Conservation (phyloP, 2,888 invertebrate genomes). For the Pollenia angustigena region DNA sequence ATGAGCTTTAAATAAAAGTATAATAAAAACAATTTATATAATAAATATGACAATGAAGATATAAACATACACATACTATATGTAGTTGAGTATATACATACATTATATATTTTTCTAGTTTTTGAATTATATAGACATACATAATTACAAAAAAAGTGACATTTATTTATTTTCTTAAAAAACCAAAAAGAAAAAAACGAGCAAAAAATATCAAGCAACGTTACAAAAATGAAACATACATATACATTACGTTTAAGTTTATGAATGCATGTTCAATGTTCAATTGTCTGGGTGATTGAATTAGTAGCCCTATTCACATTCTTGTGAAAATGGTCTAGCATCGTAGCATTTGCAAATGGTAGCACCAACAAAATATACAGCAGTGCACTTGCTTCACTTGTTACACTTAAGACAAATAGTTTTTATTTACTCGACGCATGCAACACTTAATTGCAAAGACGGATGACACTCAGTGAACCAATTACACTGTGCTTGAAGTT, state of each 20-base stretch:
- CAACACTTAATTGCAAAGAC: no score
- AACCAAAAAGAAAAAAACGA: slow-evolving; percentile 19
- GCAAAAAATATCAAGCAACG: slow-evolving; percentile 40
- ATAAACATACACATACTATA: slow-evolving; percentile 11
- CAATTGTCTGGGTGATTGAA: slow-evolving; percentile 32
- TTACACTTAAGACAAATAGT: no score
- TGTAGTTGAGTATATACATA: slow-evolving; percentile 15
- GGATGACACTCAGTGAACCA: no score
- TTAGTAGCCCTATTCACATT: neutral
- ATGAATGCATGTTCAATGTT: slow-evolving; percentile 7
- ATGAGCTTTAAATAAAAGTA: neutral
- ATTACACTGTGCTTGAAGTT: no score
- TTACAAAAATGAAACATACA: slow-evolving; percentile 26
- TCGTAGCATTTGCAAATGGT: no score
- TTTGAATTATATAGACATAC: neutral
- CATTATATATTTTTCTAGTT: neutral
- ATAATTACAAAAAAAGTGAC: slow-evolving; percentile 7
- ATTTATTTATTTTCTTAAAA: slow-evolving; percentile 4
- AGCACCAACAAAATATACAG: no score
- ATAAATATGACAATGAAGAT: neutral
- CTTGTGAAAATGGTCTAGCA: no score
- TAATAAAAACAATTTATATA: slow-evolving; percentile 5
- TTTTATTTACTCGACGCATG: no score
- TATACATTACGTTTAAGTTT: slow-evolving; percentile 32
- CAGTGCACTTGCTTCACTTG: no score